These are phyloP conservation scores for Pilophorus perplexus DNA, from an alignment of 2,888 invertebrate species.

Conservation along the genomic window DNA sequence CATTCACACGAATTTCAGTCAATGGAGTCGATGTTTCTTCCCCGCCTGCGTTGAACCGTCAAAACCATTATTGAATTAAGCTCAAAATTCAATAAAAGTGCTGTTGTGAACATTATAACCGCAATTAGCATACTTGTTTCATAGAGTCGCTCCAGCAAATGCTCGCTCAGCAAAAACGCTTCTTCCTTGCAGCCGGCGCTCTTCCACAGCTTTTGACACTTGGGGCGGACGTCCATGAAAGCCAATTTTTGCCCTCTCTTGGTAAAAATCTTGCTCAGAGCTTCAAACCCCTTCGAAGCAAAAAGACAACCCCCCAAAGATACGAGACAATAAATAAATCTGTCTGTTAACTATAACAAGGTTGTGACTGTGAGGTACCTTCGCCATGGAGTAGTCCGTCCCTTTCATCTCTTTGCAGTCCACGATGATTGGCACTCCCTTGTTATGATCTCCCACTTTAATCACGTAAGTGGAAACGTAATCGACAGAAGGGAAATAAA, in stretches of 20 bases:
- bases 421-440: conserved; percentile 59
- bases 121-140: not conserved
- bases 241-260: conserved; percentile 57
- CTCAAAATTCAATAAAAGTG: too few species aligned
- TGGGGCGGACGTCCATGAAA: conserved; percentile 54
- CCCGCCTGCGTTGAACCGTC: not conserved
- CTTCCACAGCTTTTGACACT: conserved; percentile 42
- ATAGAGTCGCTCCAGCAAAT: conserved; percentile 5
- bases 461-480: conserved; percentile 60
- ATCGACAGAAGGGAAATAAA: conserved; percentile 65
- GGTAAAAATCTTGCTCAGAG: conserved; percentile 59
- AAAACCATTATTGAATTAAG: not conserved
- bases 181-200: conserved; percentile 33
- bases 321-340: too few species aligned
- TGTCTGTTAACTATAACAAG: not conserved
- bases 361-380: conserved; percentile 53
- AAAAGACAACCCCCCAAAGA: too few species aligned
- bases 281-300: conserved; percentile 64
- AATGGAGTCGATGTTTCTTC: too few species aligned
- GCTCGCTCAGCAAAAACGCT: conserved; percentile 20
- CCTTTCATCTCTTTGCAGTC: conserved; percentile 65
- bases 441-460: conserved; percentile 55
- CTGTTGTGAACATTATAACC: not conserved
- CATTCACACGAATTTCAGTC: too few species aligned
- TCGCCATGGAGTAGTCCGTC: conserved; percentile 67